Percentiles rank a stretch among this genome's conserved stretches.
phyloP scores from a whole-genome alignment of 2,888 invertebrate genomes.

The Hecatera dysodea region DNA sequence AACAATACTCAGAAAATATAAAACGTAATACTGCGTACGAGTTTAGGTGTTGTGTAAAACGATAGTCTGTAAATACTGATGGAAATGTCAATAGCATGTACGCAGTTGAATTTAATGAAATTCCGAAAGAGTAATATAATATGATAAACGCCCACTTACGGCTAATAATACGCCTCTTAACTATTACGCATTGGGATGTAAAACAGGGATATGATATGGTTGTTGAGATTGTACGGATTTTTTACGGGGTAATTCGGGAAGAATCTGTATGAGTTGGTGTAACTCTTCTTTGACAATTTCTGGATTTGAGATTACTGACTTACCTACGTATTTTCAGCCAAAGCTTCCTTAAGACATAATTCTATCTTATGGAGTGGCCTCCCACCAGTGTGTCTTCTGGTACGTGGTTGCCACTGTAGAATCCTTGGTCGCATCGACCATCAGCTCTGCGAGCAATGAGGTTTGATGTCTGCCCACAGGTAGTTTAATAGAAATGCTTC shows the following conservation, averaged over 20 bases:
- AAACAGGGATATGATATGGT: constrained; percentile 19
- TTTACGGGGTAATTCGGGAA: neutral
- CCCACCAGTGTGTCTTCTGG: too few relatives aligned
- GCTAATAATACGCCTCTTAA: constrained; percentile 48
- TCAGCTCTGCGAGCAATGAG: too few relatives aligned
- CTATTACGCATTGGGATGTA: constrained; percentile 49
- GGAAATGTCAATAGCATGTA: constrained; percentile 34
- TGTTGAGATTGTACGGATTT: constrained; percentile 1
- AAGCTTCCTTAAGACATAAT: too few relatives aligned
- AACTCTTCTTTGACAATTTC: too few relatives aligned
- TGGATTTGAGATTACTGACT: too few relatives aligned
- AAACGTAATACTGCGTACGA: constrained; percentile 7
- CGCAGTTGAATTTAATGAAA: constrained; percentile 47
- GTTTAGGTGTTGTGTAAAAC: constrained; percentile 46
- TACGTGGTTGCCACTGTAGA: too few relatives aligned
- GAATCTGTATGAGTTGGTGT: too few relatives aligned
- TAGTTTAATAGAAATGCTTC: too few relatives aligned
- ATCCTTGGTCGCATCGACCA: too few relatives aligned
- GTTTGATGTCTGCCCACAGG: too few relatives aligned
- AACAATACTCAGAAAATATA: constrained; percentile 40
- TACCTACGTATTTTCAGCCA: too few relatives aligned
- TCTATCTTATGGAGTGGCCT: too few relatives aligned
- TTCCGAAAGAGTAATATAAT: constrained; percentile 48
- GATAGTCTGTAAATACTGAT: constrained; percentile 32
- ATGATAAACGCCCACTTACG: constrained; percentile 60